These are phyloP conservation scores for Platanista minor DNA, from an alignment of 2,113 vertebrate genomes.

Conservation along the genomic window DNA sequence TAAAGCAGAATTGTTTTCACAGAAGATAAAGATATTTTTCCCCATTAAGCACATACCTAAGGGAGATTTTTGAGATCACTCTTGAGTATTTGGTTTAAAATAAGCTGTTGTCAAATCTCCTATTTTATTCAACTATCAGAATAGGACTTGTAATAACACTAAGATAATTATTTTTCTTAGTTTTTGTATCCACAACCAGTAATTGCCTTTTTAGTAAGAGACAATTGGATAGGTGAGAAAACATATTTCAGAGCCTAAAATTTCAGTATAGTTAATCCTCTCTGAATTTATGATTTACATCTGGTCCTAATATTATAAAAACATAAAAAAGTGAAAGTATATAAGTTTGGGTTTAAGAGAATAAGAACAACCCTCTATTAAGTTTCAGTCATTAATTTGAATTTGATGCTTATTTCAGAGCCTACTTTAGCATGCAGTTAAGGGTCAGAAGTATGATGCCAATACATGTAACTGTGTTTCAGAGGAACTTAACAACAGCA, in stretches of 20 bases:
- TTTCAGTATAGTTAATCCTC: background rate
- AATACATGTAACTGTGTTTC: background rate
- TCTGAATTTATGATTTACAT: background rate
- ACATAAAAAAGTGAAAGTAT: background rate
- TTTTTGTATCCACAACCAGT: background rate
- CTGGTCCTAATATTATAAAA: background rate
- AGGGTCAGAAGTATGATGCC: background rate
- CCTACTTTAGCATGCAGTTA: background rate
- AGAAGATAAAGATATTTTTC: background rate
- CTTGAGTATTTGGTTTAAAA: background rate
- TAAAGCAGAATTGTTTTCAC: background rate
- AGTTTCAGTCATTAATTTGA: background rate
- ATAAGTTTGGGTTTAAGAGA: background rate
- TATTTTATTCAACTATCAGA: background rate
- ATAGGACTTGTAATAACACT: background rate
- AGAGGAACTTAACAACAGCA: background rate
- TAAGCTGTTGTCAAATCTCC: background rate
- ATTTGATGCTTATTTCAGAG: background rate
- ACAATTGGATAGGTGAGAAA: background rate
- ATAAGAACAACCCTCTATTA: background rate
- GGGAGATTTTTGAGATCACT: background rate
- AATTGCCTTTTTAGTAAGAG: background rate
- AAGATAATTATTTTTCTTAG: background rate
- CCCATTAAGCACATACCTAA: background rate
- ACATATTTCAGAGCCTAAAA: background rate